Evolutionary conservation across 2,888 invertebrate species (phyloP), one percentile per base, ranked within the genome.

Genomic region (Spilarctia lutea): DNA sequence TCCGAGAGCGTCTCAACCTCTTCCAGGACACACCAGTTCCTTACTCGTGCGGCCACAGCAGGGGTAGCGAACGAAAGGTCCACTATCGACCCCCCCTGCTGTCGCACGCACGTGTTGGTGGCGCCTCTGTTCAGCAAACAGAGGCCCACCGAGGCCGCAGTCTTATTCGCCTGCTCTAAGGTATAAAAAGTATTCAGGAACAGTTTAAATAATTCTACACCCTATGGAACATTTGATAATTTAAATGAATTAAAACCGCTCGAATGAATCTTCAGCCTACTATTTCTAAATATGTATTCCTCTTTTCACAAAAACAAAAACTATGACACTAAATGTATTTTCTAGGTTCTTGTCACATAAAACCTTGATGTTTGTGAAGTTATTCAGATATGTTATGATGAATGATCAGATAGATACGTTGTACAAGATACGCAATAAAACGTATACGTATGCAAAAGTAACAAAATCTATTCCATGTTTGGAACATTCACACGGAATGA

Each of bases 401-500:
- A 66, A 18, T 60, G 18, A 68, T 72, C 33, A 45, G 20, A 27
- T 60, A 68, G 39, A 56, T 56, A 10, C 52, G n/a, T 56, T 10
- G 20, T 2, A n/a, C 11, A n/a, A 63, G 24, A 63, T 73, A 71
- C 56, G n/a, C 60, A 74, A 66, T 76, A 71, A 75, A 69, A 74
- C 45, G 45, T 65, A 63, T 27, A 35, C 42, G 68, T 74, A 75
- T 73, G 42, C 52, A 78, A 79, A 78, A 74, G 75, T 78, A 76
- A 73, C 76, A 75, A 76, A 82, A 83, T 83, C 80, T 78, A 79
- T 80, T 81, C 69, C 72, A 63, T 68, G 68, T 75, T 82, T 74
- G 67, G 45, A 73, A 76, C 67, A 78, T 78, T 80, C 75, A 73
- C 75, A 79, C 72, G 73, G 70, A 76, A 56, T 68, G 78, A 81